These are phyloP conservation scores for Drosophila parthenogenetica DNA, from an alignment of 2,888 invertebrate genomes.

Conservation along the genomic window DNA sequence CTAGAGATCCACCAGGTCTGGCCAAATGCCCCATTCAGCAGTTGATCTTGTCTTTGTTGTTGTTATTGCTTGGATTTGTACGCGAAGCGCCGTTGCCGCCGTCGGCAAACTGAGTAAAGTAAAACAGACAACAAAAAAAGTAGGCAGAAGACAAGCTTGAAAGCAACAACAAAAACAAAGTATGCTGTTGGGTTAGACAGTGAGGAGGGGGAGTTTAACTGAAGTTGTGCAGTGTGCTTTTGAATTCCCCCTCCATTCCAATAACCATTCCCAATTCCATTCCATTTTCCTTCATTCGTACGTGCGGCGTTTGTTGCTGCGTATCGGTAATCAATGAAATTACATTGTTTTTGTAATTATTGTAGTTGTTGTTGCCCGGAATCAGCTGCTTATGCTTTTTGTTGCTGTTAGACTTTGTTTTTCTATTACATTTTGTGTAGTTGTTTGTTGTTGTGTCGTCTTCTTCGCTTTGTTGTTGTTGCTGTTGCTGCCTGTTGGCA, in stretches of 20 bases:
- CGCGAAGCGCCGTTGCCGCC: conserved; percentile 76
- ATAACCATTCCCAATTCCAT: conserved; percentile 25
- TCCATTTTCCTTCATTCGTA: conserved; percentile 65
- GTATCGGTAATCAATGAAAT: conserved; percentile 81
- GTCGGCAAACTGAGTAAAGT: conserved; percentile 63
- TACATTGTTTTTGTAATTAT: conserved; percentile 60
- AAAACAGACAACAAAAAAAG: conserved; percentile 31
- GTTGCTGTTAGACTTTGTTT: conserved; percentile 37
- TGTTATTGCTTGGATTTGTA: conserved; percentile 59
- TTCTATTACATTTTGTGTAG: conserved; percentile 61
- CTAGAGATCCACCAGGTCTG: conserved; percentile 36
- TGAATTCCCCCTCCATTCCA: conserved; percentile 18
- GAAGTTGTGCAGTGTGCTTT: conserved; percentile 44
- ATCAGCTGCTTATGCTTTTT: conserved; percentile 69
- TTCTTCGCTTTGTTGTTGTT: conserved; percentile 35
- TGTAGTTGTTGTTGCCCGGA: conserved; percentile 54
- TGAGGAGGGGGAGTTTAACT: conserved; percentile 15
- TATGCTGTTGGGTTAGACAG: background rate
- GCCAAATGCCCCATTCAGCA: conserved; percentile 67
- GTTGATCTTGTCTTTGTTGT: conserved; percentile 38
- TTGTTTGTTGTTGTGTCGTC: conserved; percentile 36
- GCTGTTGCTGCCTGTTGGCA: conserved; percentile 60
- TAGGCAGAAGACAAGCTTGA: conserved; percentile 44
- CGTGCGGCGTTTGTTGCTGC: conserved; percentile 69
- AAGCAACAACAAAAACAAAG: background rate